Base-by-base conservation (phyloP, 2,888 invertebrate species). In the Himalopsyche tibetana region DNA sequence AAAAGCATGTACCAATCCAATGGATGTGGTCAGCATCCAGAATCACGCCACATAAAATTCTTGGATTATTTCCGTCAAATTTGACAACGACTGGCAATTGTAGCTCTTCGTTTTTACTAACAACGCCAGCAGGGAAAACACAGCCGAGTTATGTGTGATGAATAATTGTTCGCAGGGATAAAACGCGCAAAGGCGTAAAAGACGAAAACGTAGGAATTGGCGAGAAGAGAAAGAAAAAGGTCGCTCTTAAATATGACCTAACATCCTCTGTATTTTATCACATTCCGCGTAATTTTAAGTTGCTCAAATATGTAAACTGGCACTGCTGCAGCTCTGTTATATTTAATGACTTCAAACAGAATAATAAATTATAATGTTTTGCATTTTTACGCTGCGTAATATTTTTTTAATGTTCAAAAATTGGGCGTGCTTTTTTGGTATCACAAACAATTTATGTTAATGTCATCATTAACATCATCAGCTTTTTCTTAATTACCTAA, bases 171-270 rank as follows among this genome's bases (percentile, higher is more conserved):
- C 63, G n/a, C 15, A 8, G 6, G 63, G 63, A 19, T 63, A 28
- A 63, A 63, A 11, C 63, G 63, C 63, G 63, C 63, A 8, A 63
- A 63, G 63, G 63, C 63, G 63, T 63, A 63, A 63, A 63, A 63
- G 63, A 63, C 63, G 63, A 63, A 63, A 28, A 63, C 63, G 63
- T 63, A 28, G 63, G 28, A 63, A 63, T 63, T 63, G 63, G 19
- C 19, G 63, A 28, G 63, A 19, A 19, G 63, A 63, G 28, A 19
- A 63, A 63, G 63, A 63, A 63, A 63, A 63, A 63, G 63, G 63
- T 63, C 63, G 63, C 63, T 28, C 63, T 63, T 63, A 63, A 63
- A 63, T 63, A 63, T 63, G 63, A 63, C 63, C 63, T 63, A 63
- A 28, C 63, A 19, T 28, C 19, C 63, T 28, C 28, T 63, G n/a